phyloP scores from a whole-genome alignment of 2,113 vertebrate species.

The Megaleporinus macrocephalus region DNA sequence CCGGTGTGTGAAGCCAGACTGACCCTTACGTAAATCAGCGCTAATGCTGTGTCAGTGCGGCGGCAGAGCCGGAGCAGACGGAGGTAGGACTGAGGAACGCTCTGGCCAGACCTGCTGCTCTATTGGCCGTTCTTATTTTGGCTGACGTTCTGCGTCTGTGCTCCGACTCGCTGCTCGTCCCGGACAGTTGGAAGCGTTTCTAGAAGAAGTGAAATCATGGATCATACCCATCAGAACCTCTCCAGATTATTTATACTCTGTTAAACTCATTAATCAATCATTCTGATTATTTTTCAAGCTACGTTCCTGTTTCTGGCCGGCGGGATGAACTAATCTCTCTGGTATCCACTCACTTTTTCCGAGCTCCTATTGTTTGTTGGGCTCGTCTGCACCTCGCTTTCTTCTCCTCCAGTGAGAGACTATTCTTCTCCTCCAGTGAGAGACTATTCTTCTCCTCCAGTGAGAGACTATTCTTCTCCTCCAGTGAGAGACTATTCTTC shows the following conservation, averaged over 20 bases:
- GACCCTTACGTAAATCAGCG: slow-evolving; percentile 9
- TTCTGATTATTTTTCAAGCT: slow-evolving; percentile 25
- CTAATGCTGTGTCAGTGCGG: slow-evolving; percentile 12
- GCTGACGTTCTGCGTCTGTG: not conserved
- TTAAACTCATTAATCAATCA: slow-evolving; percentile 13
- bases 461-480: slow-evolving; percentile 6
- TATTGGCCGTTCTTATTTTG: slow-evolving; percentile 1
- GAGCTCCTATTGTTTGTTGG: slow-evolving; percentile 14
- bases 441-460: slow-evolving; percentile 12
- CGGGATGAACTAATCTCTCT: slow-evolving; percentile 22
- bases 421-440: slow-evolving; percentile 12
- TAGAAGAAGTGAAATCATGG: slow-evolving; percentile 7
- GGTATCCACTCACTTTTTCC: slow-evolving; percentile 17
- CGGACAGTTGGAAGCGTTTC: not conserved
- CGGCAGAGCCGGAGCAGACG: not conserved
- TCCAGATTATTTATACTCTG: not conserved
- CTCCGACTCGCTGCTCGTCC: not conserved
- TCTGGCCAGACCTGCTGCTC: slow-evolving; percentile 10
- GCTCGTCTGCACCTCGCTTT: not conserved
- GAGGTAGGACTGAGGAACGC: slow-evolving; percentile 12
- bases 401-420: not conserved
- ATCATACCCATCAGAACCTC: not conserved
- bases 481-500: slow-evolving; percentile 7
- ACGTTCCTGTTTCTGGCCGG: not conserved
- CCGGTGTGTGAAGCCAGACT: not conserved